Evolutionary conservation across 2,888 invertebrate species (phyloP).

Genomic region (Tholera decimalis): DNA sequence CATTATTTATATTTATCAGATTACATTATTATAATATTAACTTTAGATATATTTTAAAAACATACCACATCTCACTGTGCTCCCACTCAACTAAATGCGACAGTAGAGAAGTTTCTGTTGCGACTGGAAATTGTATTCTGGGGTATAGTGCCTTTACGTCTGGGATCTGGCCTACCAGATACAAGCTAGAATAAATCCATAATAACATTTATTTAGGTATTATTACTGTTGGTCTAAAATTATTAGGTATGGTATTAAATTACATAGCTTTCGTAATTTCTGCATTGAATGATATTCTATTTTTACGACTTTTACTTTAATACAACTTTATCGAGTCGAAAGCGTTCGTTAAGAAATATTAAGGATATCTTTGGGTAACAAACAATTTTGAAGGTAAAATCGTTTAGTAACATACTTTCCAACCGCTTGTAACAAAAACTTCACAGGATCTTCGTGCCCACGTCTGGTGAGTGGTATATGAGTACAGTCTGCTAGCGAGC

Average conservation of each 20-base stretch:
- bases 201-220: not conserved
- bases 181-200: slow-evolving; percentile 92
- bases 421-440: slow-evolving; percentile 88
- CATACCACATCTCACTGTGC: slow-evolving; percentile 92
- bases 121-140: slow-evolving; percentile 94
- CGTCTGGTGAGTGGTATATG: slow-evolving; percentile 94
- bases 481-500: slow-evolving; percentile 92
- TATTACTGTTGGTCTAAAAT: too few species aligned
- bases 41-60: not conserved
- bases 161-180: slow-evolving; percentile 93
- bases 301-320: too few species aligned
- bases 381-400: too few species aligned
- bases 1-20: too few species aligned
- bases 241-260: too few species aligned
- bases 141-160: slow-evolving; percentile 94
- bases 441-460: slow-evolving; percentile 90
- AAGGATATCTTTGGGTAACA: too few species aligned
- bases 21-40: not conserved
- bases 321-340: too few species aligned
- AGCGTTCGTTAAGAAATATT: too few species aligned
- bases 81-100: slow-evolving; percentile 96
- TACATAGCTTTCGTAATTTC: too few species aligned
- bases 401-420: slow-evolving; percentile 90
- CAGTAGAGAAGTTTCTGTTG: slow-evolving; percentile 95
- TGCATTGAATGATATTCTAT: too few species aligned